Conservation (phyloP, 2,797 vertebrate species). For the Anguilla obscura region DNA sequence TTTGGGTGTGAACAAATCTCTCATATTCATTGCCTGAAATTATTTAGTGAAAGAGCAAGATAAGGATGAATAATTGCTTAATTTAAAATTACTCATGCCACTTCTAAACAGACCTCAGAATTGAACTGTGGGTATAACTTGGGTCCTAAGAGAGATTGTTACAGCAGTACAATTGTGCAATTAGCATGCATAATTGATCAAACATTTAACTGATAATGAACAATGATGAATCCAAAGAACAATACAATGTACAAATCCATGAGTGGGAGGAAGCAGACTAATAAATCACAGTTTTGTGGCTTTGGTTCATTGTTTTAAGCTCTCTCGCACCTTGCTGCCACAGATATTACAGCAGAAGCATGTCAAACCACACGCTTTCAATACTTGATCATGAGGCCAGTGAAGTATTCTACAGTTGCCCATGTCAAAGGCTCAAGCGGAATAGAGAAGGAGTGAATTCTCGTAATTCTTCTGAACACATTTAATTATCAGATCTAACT, state of each 20-base stretch:
- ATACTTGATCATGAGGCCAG: neutral
- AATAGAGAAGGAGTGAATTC: neutral
- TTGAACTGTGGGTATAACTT: conserved; percentile 65
- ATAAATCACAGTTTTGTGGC: neutral
- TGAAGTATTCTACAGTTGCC: neutral
- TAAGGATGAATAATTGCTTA: conserved; percentile 54
- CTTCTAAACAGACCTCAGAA: conserved; percentile 49
- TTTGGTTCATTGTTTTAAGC: neutral
- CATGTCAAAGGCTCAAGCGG: neutral
- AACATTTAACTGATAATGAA: conserved; percentile 72
- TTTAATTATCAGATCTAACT: neutral
- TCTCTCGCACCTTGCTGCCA: neutral
- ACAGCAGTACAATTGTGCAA: conserved; percentile 62
- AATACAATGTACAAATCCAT: neutral
- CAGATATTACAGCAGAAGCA: neutral
- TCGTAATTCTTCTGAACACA: neutral
- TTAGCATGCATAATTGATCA: conserved; percentile 66
- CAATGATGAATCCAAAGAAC: conserved; percentile 41
- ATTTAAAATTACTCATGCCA: conserved; percentile 48
- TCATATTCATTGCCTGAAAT: neutral
- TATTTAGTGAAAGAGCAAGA: conserved; percentile 30
- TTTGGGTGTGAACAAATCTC: neutral
- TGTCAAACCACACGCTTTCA: neutral
- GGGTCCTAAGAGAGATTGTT: conserved; percentile 71
- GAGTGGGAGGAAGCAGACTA: neutral